Conservation (phyloP, 2,113 vertebrate species). For the Thunnus maccoyii region DNA sequence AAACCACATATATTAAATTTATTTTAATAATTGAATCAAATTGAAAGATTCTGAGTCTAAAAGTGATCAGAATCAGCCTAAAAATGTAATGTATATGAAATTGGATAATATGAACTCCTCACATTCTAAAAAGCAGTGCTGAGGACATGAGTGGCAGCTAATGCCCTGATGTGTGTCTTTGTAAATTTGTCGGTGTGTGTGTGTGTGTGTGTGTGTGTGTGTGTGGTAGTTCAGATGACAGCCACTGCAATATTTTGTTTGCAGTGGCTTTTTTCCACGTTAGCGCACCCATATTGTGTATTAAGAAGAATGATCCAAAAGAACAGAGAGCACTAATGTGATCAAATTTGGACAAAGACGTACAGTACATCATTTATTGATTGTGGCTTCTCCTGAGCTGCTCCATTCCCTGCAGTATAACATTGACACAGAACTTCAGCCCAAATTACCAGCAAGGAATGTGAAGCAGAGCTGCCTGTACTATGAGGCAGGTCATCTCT, state of each 20-base stretch:
- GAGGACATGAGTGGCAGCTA: neutral
- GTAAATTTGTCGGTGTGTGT: neutral
- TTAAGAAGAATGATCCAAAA: neutral
- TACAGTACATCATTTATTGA: neutral
- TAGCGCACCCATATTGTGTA: neutral
- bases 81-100: neutral
- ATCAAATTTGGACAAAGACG: neutral
- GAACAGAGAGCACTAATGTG: neutral
- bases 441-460: slow-evolving; percentile 12
- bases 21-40: neutral
- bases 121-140: neutral
- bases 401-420: neutral
- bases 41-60: neutral
- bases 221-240: slow-evolving; percentile 8
- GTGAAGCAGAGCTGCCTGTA: neutral
- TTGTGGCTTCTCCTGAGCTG: neutral
- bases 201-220: slow-evolving; percentile 2
- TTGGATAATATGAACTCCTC: neutral
- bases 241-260: slow-evolving; percentile 13
- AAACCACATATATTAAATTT: too few relatives aligned
- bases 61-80: neutral
- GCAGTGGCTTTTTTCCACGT: slow-evolving; percentile 4
- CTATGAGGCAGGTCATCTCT: neutral
- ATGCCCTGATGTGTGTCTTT: slow-evolving; percentile 9
- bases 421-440: neutral